A percentile compares a stretch with the other conserved stretches of the same genome.
phyloP scores from a whole-genome alignment of 2,797 vertebrate species.

The Synaphobranchus kaupii region DNA sequence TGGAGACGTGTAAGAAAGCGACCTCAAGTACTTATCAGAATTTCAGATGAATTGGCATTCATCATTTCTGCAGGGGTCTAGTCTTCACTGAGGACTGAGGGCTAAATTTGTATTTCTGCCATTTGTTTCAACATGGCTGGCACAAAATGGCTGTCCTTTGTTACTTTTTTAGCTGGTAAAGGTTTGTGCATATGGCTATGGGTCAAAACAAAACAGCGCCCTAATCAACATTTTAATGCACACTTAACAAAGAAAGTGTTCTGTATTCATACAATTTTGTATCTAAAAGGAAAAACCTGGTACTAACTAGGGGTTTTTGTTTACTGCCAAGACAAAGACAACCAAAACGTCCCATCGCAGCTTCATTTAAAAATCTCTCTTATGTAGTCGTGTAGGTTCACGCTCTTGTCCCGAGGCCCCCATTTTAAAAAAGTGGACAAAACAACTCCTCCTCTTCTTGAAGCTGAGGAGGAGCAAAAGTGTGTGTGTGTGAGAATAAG shows the following conservation, averaged over 20 bases:
- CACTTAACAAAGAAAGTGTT: neutral
- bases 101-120: neutral
- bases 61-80: neutral
- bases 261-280: neutral
- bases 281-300: neutral
- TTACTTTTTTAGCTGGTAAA: neutral
- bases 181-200: neutral
- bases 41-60: neutral
- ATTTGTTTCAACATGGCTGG: neutral
- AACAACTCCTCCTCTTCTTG: neutral
- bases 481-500: neutral
- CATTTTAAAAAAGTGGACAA: slow-evolving; percentile 13
- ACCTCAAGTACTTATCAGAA: neutral
- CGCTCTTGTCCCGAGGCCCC: neutral
- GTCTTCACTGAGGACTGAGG: neutral
- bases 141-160: neutral
- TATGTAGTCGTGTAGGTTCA: slow-evolving; percentile 1
- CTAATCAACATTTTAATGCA: slow-evolving; percentile 1
- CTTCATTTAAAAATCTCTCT: neutral
- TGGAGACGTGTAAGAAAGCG: neutral
- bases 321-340: neutral
- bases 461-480: neutral
- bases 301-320: neutral
- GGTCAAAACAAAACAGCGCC: neutral
- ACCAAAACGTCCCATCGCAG: neutral